Percentiles rank a stretch among this genome's conserved stretches.
These are phyloP conservation scores for Harlomillsia oculata DNA, from an alignment of 1,140 invertebrate species.

Conservation along the genomic window DNA sequence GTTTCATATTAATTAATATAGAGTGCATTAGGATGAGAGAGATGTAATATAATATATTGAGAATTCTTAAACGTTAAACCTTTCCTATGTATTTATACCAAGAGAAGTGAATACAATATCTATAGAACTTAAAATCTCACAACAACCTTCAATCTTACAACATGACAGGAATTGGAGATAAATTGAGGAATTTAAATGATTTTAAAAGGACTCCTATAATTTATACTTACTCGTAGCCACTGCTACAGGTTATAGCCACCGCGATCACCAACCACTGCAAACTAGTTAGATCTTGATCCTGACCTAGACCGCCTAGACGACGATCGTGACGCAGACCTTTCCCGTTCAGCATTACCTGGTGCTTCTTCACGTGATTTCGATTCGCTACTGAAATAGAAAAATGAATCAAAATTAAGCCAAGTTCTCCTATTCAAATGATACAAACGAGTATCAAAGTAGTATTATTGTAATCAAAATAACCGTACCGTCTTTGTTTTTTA, in stretches of 20 bases:
- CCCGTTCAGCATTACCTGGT: slow-evolving; percentile 12
- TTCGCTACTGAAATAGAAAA: neutral
- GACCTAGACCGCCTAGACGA: slow-evolving; percentile 23
- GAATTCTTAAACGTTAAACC: neutral
- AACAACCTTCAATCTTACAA: slow-evolving; percentile 2
- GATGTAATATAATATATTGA: neutral
- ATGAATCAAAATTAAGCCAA: neutral
- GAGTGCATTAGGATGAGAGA: neutral
- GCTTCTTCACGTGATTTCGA: neutral
- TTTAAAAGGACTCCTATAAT: slow-evolving; percentile 1
- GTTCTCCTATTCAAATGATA: too few species aligned
- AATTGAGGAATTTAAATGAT: too few species aligned
- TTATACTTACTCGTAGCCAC: slow-evolving; percentile 13
- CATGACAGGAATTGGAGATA: too few species aligned
- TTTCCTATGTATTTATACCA: too few species aligned
- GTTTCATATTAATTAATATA: too few species aligned
- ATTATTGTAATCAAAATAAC: neutral
- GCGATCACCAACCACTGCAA: slow-evolving; percentile 5
- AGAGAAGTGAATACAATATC: too few species aligned
- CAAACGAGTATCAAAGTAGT: neutral
- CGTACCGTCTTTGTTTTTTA: slow-evolving; percentile 12
- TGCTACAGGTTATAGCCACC: slow-evolving; percentile 9
- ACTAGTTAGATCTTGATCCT: slow-evolving; percentile 18
- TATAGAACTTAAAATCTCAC: too few species aligned
- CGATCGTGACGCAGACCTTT: slow-evolving; percentile 12